Percentiles rank a stretch among this genome's conserved stretches.
phyloP scores from a whole-genome alignment of 2,888 invertebrate genomes.

The Schrankia costaestrigalis region DNA sequence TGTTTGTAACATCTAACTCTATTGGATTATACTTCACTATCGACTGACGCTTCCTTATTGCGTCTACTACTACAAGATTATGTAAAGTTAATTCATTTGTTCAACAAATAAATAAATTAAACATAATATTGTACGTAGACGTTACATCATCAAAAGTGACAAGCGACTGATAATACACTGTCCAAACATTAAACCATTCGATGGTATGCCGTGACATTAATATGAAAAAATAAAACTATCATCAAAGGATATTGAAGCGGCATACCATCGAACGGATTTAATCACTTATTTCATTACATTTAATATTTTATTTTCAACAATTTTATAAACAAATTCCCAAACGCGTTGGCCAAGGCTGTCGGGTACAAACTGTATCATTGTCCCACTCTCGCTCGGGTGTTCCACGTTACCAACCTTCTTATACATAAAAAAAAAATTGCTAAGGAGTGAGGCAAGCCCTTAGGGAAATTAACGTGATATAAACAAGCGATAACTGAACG shows the following conservation, averaged over 20 bases:
- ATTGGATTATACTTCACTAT: conserved; percentile 29
- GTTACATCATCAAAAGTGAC: not conserved
- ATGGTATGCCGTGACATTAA: conserved; percentile 10
- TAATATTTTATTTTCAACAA: conserved; percentile 10
- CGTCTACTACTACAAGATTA: no score
- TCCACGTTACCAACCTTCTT: conserved; percentile 35
- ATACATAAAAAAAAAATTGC: conserved; percentile 40
- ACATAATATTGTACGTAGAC: no score
- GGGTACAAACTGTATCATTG: conserved; percentile 15
- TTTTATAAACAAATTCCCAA: conserved; percentile 2
- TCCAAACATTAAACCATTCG: conserved; percentile 11
- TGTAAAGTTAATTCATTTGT: no score
- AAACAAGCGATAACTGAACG: conserved; percentile 20
- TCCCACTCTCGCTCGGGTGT: conserved; percentile 31
- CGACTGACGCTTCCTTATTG: conserved; percentile 27
- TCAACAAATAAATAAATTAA: no score
- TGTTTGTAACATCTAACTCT: conserved; percentile 34
- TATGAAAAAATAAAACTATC: conserved; percentile 7
- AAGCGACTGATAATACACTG: conserved; percentile 17
- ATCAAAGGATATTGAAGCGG: conserved; percentile 4
- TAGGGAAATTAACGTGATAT: conserved; percentile 28
- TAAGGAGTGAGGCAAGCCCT: conserved; percentile 44
- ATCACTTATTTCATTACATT: conserved; percentile 13
- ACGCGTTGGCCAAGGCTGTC: not conserved
- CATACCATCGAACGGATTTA: conserved; percentile 11